These are phyloP conservation scores for Menura novaehollandiae DNA, from an alignment of 2,113 vertebrate species.

Conservation along the genomic window DNA sequence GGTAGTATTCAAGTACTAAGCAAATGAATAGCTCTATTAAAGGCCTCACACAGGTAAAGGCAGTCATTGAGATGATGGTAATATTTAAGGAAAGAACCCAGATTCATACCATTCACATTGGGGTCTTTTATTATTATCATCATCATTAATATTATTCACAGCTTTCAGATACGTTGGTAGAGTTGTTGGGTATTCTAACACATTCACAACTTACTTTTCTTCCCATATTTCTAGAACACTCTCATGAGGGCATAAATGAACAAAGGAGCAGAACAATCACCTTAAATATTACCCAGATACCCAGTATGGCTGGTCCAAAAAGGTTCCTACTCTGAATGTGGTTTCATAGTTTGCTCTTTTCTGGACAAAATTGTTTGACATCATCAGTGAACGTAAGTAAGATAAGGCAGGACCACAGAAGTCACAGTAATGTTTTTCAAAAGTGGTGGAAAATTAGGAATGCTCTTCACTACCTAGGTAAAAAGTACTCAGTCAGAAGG, in stretches of 20 bases:
- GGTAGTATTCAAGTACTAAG: neutral
- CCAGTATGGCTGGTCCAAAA: neutral
- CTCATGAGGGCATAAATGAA: neutral
- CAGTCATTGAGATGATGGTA: neutral
- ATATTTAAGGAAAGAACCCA: neutral
- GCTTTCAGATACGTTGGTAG: neutral
- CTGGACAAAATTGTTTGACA: neutral
- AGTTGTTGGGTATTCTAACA: neutral
- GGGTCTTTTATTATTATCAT: neutral
- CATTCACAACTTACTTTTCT: neutral
- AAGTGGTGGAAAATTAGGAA: neutral
- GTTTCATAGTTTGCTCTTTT: neutral
- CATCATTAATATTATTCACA: neutral
- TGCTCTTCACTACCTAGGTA: neutral
- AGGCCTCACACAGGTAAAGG: neutral
- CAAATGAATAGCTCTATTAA: neutral
- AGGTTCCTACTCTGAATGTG: neutral
- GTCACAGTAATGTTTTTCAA: neutral
- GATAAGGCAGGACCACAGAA: neutral
- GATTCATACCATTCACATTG: neutral
- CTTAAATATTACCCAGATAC: neutral
- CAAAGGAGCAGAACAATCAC: neutral
- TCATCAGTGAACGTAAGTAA: neutral
- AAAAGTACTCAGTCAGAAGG: neutral
- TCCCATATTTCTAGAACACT: neutral